Evolutionary conservation across 2,888 invertebrate genomes (phyloP).

Genomic region (Pinctada fucata): DNA sequence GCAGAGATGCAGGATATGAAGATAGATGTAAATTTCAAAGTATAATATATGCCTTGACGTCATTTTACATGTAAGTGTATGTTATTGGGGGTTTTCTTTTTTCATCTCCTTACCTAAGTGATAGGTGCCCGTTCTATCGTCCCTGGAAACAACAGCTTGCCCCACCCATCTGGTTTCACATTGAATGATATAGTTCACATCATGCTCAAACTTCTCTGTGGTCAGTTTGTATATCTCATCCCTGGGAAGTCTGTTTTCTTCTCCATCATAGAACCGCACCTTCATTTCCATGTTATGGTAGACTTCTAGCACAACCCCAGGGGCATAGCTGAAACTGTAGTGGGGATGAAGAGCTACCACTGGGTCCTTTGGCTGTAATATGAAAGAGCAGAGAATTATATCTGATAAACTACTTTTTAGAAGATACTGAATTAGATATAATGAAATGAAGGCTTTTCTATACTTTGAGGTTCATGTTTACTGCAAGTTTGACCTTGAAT

Average conservation of each 20-base stretch:
- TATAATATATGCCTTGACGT: too few species aligned
- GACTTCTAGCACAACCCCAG: conserved; percentile 61
- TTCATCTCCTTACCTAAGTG: conserved; percentile 57
- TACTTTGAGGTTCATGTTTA: too few species aligned
- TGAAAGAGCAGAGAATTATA: background rate
- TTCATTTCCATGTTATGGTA: conserved; percentile 45
- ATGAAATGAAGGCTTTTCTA: too few species aligned
- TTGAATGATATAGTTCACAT: conserved; percentile 65
- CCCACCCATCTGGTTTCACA: conserved; percentile 67
- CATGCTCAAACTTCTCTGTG: conserved; percentile 62
- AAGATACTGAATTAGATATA: background rate
- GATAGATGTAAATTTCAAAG: too few species aligned
- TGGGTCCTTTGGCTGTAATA: conserved; percentile 56
- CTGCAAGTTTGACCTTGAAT: too few species aligned
- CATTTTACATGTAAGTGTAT: too few species aligned
- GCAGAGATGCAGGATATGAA: too few species aligned
- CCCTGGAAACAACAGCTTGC: conserved; percentile 66
- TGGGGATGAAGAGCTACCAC: conserved; percentile 69
- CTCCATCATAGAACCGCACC: conserved; percentile 68
- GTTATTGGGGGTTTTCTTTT: too few species aligned
- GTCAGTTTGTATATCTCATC: conserved; percentile 63
- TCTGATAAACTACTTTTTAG: background rate
- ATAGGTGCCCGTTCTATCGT: conserved; percentile 63
- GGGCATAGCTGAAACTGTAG: conserved; percentile 70
- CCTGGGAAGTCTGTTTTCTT: conserved; percentile 52